phyloP scores from a whole-genome alignment of 2,113 vertebrate species.

The Microcebus jonahi region DNA sequence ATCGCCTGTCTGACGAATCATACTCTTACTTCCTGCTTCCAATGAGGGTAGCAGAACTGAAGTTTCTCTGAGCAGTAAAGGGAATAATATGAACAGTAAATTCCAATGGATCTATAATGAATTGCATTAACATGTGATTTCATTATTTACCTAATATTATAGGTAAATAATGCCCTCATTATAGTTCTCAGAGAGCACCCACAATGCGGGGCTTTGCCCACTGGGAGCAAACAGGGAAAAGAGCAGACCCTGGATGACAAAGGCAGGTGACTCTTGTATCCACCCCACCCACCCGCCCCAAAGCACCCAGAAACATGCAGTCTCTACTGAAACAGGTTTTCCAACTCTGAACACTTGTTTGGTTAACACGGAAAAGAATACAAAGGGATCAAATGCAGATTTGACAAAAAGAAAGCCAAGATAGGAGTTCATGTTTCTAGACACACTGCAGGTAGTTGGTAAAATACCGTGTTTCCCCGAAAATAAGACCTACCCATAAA shows the following conservation, averaged over 20 bases:
- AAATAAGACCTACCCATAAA: too few species aligned
- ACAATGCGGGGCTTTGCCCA: not conserved
- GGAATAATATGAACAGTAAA: not conserved
- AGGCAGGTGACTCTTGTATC: fast-evolving
- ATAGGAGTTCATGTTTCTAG: not conserved
- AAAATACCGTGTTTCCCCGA: too few species aligned
- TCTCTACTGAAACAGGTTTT: not conserved
- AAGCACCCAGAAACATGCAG: not conserved
- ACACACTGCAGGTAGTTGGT: not conserved
- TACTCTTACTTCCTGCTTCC: not conserved
- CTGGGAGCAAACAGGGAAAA: not conserved
- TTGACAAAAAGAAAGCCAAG: not conserved
- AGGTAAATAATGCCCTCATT: too few species aligned
- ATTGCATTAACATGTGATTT: not conserved
- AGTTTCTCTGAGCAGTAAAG: not conserved
- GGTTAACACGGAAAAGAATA: not conserved
- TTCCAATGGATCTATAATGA: not conserved
- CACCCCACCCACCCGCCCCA: too few species aligned
- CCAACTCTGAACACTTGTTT: not conserved
- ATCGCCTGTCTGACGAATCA: not conserved
- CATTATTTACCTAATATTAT: not conserved
- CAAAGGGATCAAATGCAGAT: not conserved
- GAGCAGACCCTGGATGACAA: not conserved
- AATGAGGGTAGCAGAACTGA: not conserved
- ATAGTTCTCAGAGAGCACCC: not conserved